Evolutionary conservation across 1,140 invertebrate species (phyloP).

Genomic region (Diabrotica undecimpunctata): DNA sequence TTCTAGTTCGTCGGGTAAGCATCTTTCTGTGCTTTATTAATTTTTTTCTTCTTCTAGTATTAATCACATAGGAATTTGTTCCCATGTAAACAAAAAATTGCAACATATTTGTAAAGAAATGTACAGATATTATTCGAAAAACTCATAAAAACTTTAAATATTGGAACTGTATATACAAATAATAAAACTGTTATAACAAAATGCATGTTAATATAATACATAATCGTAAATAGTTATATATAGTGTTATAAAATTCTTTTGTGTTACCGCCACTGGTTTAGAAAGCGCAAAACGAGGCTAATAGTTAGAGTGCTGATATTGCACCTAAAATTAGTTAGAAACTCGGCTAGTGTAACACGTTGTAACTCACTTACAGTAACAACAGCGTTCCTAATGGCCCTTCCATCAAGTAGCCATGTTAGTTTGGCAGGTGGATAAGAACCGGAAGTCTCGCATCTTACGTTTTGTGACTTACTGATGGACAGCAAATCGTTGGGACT

Average conservation of each 20-base stretch:
- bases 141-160: too few species aligned
- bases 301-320: constrained; percentile 11
- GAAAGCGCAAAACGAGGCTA: background rate
- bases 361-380: constrained; percentile 49
- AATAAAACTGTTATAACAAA: too few species aligned
- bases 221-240: background rate
- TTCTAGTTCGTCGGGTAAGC: too few species aligned
- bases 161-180: too few species aligned
- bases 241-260: background rate
- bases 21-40: too few species aligned
- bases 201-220: too few species aligned
- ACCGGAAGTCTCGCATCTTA: constrained; percentile 67
- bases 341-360: constrained; percentile 8
- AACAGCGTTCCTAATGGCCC: constrained; percentile 56
- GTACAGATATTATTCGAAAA: too few species aligned
- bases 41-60: too few species aligned
- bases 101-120: too few species aligned
- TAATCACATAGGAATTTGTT: too few species aligned
- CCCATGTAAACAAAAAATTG: too few species aligned
- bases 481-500: constrained; percentile 59
- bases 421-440: constrained; percentile 71
- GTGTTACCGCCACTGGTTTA: background rate
- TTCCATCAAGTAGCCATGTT: constrained; percentile 65
- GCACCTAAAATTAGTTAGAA: constrained; percentile 13
- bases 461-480: constrained; percentile 57